These are phyloP conservation scores for Drosophila sturtevanti DNA, from an alignment of 1,140 invertebrate species.

Conservation along the genomic window DNA sequence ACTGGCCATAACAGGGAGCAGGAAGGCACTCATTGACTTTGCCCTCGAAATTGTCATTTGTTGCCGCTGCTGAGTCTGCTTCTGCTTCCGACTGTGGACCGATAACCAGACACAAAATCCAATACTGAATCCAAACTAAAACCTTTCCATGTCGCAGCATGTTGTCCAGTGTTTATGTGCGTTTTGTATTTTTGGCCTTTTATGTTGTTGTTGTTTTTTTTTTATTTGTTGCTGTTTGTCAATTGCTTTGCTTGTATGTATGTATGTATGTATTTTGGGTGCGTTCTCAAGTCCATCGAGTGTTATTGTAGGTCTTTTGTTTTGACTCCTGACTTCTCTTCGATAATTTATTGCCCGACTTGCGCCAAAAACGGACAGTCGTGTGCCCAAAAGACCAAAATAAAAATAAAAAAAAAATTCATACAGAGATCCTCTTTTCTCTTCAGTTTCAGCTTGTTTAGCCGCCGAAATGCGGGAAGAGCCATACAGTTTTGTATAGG, in stretches of 20 bases:
- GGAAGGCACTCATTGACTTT: constrained; percentile 77
- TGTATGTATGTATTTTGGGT: constrained; percentile 53
- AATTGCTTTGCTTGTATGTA: constrained; percentile 55
- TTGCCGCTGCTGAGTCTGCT: constrained; percentile 31
- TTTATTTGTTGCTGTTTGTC: constrained; percentile 26
- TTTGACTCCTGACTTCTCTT: constrained; percentile 57
- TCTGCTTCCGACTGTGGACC: constrained; percentile 20
- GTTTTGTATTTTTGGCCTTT: constrained; percentile 58
- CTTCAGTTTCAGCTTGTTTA: constrained; percentile 8
- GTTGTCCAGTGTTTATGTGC: constrained; percentile 41
- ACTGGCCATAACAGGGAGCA: constrained; percentile 62
- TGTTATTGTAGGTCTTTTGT: constrained; percentile 59
- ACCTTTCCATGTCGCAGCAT: constrained; percentile 52
- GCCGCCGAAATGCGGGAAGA: constrained; percentile 49
- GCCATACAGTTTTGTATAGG: constrained; percentile 22
- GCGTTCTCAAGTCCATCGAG: constrained; percentile 62
- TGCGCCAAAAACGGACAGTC: constrained; percentile 65
- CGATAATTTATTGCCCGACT: constrained; percentile 74
- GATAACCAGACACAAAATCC: constrained; percentile 41
- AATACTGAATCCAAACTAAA: constrained; percentile 51
- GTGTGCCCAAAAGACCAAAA: constrained; percentile 40
- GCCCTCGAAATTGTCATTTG: constrained; percentile 68
- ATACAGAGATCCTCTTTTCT: background rate
- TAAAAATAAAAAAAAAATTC: background rate
- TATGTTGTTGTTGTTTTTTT: constrained; percentile 34